Base-by-base conservation (phyloP, 1,140 invertebrate genomes). In the Elysia chlorotica region DNA sequence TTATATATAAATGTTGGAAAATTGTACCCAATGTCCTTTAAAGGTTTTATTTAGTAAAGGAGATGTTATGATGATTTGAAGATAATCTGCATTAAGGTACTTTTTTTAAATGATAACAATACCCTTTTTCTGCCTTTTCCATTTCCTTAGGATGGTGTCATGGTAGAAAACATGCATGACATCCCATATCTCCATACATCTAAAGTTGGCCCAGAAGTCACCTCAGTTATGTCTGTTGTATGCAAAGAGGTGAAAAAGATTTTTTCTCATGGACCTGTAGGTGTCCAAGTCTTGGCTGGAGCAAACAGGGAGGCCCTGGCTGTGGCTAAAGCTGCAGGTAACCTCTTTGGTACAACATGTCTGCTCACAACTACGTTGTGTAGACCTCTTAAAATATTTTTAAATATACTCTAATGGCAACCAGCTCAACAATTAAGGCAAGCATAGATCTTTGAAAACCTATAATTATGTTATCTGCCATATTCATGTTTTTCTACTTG, bases 271-370 rank as follows among this genome's bases (percentile, higher is more conserved):
- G 61, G 28, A 19, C 86, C 88, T 33, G 77, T 89, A 25, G 89
- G 89, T 35, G 78, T 89, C 37, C 86, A 93, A 95, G 97, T 91
- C 93, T 94, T 78, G 94, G 98, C 90, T 90, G 96, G 86, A 38
- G 92, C 91, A 35, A 96, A 96, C 85, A 88, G 89, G 73, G 90
- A 94, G 85, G 94, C 94, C 2, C 61, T 96, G 36, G 96, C 96
- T 76, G 96, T 99, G 33, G 91, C 98, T 41, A 91, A 95, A 82
- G 97, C 98, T 89, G 96, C 96, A 90, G 96, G 96, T 99, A 88
- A n/a, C n/a, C n/a, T n/a, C n/a, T n/a, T n/a, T n/a, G n/a, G n/a
- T n/a, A n/a, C n/a, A n/a, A n/a, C n/a, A n/a, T n/a, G n/a, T n/a
- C n/a, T n/a, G n/a, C n/a, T n/a, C n/a, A n/a, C n/a, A n/a, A n/a